Conservation (phyloP, 2,113 vertebrate genomes). For the Muntiacus reevesi region DNA sequence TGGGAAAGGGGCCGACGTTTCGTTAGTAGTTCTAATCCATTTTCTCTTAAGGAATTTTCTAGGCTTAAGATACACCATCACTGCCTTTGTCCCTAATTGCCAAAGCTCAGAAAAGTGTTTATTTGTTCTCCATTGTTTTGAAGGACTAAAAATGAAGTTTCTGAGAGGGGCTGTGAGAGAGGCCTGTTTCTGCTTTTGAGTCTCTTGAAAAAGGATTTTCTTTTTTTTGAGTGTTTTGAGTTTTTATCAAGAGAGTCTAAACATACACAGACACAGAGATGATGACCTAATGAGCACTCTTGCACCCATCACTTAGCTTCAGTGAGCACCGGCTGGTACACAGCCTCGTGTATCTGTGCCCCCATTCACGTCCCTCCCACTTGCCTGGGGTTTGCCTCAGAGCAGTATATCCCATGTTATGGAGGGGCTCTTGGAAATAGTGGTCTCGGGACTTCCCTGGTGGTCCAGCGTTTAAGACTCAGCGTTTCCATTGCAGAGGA, state of each 20-base stretch:
- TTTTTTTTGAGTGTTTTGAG: neutral
- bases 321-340: too few species aligned
- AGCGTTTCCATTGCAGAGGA: neutral
- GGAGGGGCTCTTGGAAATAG: neutral
- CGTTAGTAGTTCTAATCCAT: neutral
- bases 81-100: neutral
- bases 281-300: neutral
- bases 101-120: neutral
- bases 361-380: too few species aligned
- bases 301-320: neutral
- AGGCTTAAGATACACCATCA: neutral
- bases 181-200: neutral
- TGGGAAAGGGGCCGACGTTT: neutral
- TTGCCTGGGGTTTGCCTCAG: neutral
- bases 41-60: neutral
- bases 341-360: neutral
- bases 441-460: neutral
- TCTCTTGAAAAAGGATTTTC: neutral
- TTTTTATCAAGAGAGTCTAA: neutral
- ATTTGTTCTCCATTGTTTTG: neutral
- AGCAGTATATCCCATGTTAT: neutral
- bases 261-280: neutral
- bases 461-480: neutral
- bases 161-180: neutral
- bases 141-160: neutral